Evolutionary conservation across 2,113 vertebrate species (phyloP), one percentile per base, ranked within the genome.

Genomic region (Seriola dumerili): DNA sequence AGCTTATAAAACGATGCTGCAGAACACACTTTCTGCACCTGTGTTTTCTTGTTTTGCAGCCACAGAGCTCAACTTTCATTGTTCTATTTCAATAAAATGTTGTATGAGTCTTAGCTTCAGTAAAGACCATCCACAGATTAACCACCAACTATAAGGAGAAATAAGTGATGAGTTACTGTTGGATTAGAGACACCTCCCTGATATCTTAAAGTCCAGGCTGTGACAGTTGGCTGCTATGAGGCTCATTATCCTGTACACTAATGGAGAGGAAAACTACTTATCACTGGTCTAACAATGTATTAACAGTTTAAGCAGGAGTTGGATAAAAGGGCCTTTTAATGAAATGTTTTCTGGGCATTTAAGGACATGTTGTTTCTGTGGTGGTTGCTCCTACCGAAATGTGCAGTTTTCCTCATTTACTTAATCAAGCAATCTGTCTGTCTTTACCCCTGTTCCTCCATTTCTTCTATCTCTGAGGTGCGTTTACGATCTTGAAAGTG

Each of bases 201-300:
- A 83, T 72, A 76, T 73, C 69, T 82, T 85, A 78, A 90, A 80
- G 66, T 78, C 34, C 5, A 1, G 32, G 59, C 78, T 57, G 66
- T 72, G 85, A 76, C 79, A 75, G 46, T 55, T 34, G 69, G 72
- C 72, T 72, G 78, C 76, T 68, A 71, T 76, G 79, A 85, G 67
- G 84, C 73, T 87, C 78, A 75, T 89, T 83, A 88, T 77, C 32
- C 36, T 23, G 32, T 40, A 13, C 29, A 23, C 23, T 79, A 84
- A 74, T n/a, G 6, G 21, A 63, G 52, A 50, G 4, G 25, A 32
- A 21, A 58, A 74, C 61, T 48, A 34, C 50, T 83, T 67, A 64
- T 83, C 74, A 38, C 61, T 46, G 42, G 50, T 76, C 29, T 34
- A 36, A 76, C 59, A 17, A 68, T 13, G 42, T 65, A 72, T 78